phyloP scores from a whole-genome alignment of 2,888 invertebrate genomes.

The Amphipoea lucens region DNA sequence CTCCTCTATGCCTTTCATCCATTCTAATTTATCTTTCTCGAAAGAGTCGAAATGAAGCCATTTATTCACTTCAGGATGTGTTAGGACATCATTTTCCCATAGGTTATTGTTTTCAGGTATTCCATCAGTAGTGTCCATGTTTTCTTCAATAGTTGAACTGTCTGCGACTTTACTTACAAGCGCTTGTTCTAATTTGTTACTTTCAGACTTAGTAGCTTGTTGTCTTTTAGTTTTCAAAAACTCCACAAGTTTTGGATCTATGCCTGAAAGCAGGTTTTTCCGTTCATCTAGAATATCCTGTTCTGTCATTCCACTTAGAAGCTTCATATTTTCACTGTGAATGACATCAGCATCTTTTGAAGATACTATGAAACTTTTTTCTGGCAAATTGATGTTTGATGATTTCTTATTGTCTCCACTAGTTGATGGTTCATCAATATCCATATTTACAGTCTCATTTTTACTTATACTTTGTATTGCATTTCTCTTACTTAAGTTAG shows the following conservation, averaged over 20 bases:
- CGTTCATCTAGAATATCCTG: slow-evolving; percentile 94
- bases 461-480: slow-evolving; percentile 45
- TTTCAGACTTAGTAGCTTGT: slow-evolving; percentile 46
- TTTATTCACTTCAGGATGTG: slow-evolving; percentile 91
- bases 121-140: slow-evolving; percentile 75
- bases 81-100: slow-evolving; percentile 90
- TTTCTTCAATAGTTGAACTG: slow-evolving; percentile 59
- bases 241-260: slow-evolving; percentile 92
- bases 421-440: slow-evolving; percentile 72
- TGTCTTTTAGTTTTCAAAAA: slow-evolving; percentile 90
- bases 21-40: slow-evolving; percentile 96
- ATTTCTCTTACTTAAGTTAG: slow-evolving; percentile 73
- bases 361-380: slow-evolving; percentile 87
- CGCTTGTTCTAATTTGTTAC: slow-evolving; percentile 37
- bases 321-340: slow-evolving; percentile 93
- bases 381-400: slow-evolving; percentile 71
- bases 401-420: slow-evolving; percentile 29
- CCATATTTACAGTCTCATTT: slow-evolving; percentile 70
- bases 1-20: slow-evolving; percentile 94
- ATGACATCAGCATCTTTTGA: slow-evolving; percentile 90
- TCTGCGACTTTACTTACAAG: slow-evolving; percentile 21
- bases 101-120: slow-evolving; percentile 74
- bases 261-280: slow-evolving; percentile 90
- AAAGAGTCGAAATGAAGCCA: slow-evolving; percentile 97
- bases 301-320: slow-evolving; percentile 92